A percentile compares a stretch with the other conserved stretches of the same genome.
Evolutionary conservation across 2,113 vertebrate species (phyloP).

Genomic region (Cebus imitator): DNA sequence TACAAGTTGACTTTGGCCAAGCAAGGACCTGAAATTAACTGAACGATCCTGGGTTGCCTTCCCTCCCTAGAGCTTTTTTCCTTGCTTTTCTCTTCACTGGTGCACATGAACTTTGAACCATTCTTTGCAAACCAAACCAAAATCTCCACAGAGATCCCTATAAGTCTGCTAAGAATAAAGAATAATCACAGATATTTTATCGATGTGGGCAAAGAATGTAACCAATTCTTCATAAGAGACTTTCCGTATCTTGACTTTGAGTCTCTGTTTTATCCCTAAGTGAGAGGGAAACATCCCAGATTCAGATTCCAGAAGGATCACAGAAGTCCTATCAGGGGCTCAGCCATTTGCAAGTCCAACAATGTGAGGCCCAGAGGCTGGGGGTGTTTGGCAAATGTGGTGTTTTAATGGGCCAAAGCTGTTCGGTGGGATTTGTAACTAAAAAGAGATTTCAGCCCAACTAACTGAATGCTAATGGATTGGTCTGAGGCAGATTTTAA

Average conservation of each 20-base stretch:
- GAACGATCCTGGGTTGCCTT: not conserved
- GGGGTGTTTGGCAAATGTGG: not conserved
- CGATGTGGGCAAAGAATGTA: not conserved
- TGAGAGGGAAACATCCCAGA: not conserved
- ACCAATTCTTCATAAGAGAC: not conserved
- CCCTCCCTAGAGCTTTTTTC: not conserved
- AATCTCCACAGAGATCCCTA: not conserved
- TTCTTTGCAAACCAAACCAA: not conserved
- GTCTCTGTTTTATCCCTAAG: not conserved
- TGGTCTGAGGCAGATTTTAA: constrained; percentile 64
- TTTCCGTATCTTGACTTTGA: not conserved
- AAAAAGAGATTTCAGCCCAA: constrained; percentile 71
- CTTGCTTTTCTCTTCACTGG: not conserved
- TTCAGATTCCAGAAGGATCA: not conserved
- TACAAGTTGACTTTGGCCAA: not conserved
- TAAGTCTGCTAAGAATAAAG: not conserved
- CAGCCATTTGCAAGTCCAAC: not conserved
- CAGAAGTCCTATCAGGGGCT: not conserved
- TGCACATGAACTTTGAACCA: not conserved
- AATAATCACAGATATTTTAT: not conserved
- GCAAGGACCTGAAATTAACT: not conserved
- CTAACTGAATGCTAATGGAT: constrained; percentile 72
- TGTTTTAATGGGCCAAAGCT: not conserved
- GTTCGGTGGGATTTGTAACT: constrained; percentile 61
- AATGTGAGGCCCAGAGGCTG: not conserved